These are phyloP conservation scores for Promerops cafer DNA, from an alignment of 2,113 vertebrate species.

Conservation along the genomic window DNA sequence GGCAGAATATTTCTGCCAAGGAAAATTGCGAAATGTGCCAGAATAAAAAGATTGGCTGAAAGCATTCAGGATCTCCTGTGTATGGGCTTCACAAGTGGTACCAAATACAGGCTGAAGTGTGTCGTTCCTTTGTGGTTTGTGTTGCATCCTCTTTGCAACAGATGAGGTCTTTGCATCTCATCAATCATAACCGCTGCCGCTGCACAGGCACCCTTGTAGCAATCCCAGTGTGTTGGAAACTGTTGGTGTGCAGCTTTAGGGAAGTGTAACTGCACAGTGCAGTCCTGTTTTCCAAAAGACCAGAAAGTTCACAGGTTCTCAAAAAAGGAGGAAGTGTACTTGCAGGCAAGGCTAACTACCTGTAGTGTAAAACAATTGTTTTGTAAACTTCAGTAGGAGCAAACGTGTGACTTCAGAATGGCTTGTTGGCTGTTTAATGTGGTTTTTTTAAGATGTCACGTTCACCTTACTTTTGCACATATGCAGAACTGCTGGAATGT, in stretches of 20 bases:
- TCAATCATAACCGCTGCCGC: slow-evolving; percentile 56
- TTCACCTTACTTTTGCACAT: background rate
- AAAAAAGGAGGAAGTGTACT: background rate
- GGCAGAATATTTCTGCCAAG: slow-evolving; percentile 53
- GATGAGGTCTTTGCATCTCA: slow-evolving; percentile 40
- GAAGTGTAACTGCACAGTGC: slow-evolving; percentile 38
- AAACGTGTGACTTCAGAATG: background rate
- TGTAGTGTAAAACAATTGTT: background rate
- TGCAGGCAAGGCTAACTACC: background rate
- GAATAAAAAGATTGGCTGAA: slow-evolving; percentile 25
- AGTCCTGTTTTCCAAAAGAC: slow-evolving; percentile 1
- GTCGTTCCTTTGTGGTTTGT: slow-evolving; percentile 68
- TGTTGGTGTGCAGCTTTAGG: slow-evolving; percentile 46
- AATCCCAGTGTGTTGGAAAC: background rate
- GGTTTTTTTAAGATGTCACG: rapidly evolving
- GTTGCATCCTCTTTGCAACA: slow-evolving; percentile 63
- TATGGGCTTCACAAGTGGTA: background rate
- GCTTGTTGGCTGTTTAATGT: background rate
- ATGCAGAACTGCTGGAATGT: background rate
- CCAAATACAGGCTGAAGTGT: slow-evolving; percentile 24
- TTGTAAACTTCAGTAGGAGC: background rate
- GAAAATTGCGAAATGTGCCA: slow-evolving; percentile 52
- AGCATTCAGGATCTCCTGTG: slow-evolving; percentile 9
- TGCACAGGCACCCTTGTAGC: slow-evolving; percentile 4
- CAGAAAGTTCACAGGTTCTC: slow-evolving; percentile 25